phyloP scores from a whole-genome alignment of 2,888 invertebrate species.

The Parnassius glacialis region DNA sequence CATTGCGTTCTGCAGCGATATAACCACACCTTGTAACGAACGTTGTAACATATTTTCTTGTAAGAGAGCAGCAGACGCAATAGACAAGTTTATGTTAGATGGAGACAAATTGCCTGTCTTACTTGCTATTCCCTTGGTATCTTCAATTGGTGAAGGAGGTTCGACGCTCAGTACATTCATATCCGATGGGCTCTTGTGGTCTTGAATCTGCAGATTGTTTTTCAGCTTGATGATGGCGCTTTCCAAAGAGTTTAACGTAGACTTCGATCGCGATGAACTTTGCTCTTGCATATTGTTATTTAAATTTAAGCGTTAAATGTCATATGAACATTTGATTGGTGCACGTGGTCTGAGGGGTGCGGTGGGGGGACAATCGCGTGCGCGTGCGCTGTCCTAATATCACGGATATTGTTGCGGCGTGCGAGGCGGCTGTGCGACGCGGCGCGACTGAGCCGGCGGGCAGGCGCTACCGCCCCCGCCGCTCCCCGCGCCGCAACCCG shows the following conservation, averaged over 20 bases:
- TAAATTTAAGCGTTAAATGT: slow-evolving; percentile 36
- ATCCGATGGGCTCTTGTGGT: slow-evolving; percentile 61
- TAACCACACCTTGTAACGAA: slow-evolving; percentile 89
- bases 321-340: slow-evolving; percentile 36
- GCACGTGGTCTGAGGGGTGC: slow-evolving; percentile 63
- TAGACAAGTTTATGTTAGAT: slow-evolving; percentile 71
- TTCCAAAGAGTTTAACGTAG: slow-evolving; percentile 74
- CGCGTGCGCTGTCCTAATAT: slow-evolving; percentile 52
- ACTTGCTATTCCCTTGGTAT: slow-evolving; percentile 65
- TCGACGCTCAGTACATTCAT: slow-evolving; percentile 66
- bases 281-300: slow-evolving; percentile 73
- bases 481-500: slow-evolving; percentile 67
- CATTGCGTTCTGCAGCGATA: slow-evolving; percentile 91
- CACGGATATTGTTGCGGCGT: slow-evolving; percentile 61
- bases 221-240: slow-evolving; percentile 78
- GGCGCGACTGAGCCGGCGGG: slow-evolving; percentile 77
- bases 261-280: slow-evolving; percentile 70
- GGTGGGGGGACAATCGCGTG: slow-evolving; percentile 68
- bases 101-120: slow-evolving; percentile 66
- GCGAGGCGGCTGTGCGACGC: slow-evolving; percentile 73
- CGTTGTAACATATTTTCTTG: slow-evolving; percentile 85
- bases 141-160: slow-evolving; percentile 56
- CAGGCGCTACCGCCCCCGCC: slow-evolving; percentile 72
- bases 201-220: slow-evolving; percentile 77
- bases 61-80: slow-evolving; percentile 81